phyloP scores from a whole-genome alignment of 2,888 invertebrate genomes.

The Brachyopa scutellaris region DNA sequence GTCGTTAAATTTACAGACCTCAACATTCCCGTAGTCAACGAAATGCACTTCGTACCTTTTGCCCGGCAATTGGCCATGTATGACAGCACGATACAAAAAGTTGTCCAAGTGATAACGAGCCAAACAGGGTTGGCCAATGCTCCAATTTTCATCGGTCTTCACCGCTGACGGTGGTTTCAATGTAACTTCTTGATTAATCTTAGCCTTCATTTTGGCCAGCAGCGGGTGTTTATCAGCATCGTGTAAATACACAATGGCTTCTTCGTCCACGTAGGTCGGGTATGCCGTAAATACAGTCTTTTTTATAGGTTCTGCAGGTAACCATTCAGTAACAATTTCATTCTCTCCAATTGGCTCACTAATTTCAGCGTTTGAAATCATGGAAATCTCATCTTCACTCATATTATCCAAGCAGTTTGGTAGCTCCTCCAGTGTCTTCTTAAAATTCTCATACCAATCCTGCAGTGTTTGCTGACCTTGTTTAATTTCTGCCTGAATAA shows the following conservation, averaged over 20 bases:
- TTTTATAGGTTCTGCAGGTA: slow-evolving; percentile 83
- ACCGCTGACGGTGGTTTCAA: not conserved
- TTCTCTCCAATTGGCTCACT: slow-evolving; percentile 74
- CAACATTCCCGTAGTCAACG: slow-evolving; percentile 92
- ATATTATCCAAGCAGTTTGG: slow-evolving; percentile 9
- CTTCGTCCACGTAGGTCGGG: slow-evolving; percentile 85
- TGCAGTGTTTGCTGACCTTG: slow-evolving; percentile 74
- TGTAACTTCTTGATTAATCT: slow-evolving; percentile 82
- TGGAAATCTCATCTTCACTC: too few species aligned
- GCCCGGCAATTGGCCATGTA: slow-evolving; percentile 19
- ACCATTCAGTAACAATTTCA: slow-evolving; percentile 83
- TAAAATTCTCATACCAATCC: slow-evolving; percentile 73
- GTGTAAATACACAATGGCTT: slow-evolving; percentile 82
- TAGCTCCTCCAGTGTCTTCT: slow-evolving; percentile 76
- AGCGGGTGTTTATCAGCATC: slow-evolving; percentile 77
- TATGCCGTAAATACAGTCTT: slow-evolving; percentile 84
- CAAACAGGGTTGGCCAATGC: slow-evolving; percentile 86
- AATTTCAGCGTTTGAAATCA: slow-evolving; percentile 12
- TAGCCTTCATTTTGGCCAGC: slow-evolving; percentile 83
- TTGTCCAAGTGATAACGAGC: slow-evolving; percentile 86
- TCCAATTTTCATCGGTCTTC: slow-evolving; percentile 82
- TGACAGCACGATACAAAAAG: slow-evolving; percentile 87
- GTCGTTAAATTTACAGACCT: slow-evolving; percentile 84
- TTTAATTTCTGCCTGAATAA: slow-evolving; percentile 71
- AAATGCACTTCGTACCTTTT: slow-evolving; percentile 84